phyloP scores from a whole-genome alignment of 2,797 vertebrate species.

The Ctenopoma multispine region DNA sequence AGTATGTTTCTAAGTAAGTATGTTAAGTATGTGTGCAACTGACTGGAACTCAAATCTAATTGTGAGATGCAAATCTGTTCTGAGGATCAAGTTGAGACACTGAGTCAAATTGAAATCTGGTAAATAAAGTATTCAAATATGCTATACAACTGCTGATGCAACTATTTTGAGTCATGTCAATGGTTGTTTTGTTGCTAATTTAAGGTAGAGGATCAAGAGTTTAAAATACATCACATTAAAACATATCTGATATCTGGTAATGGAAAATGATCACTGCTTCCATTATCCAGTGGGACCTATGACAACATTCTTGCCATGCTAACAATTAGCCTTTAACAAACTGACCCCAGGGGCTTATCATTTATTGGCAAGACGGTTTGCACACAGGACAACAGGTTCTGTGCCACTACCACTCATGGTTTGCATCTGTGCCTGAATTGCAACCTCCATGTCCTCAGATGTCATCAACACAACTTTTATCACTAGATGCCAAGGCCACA shows the following conservation, averaged over 20 bases:
- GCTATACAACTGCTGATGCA: slow-evolving; percentile 4
- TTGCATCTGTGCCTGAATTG: slow-evolving; percentile 38
- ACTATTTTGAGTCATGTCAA: not conserved
- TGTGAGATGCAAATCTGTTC: slow-evolving; percentile 6
- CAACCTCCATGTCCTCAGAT: slow-evolving; percentile 28
- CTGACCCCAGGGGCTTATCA: slow-evolving; percentile 34
- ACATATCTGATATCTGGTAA: slow-evolving; percentile 39
- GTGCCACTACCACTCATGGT: slow-evolving; percentile 38
- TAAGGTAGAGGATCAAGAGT: slow-evolving; percentile 16
- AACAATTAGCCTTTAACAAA: slow-evolving; percentile 59
- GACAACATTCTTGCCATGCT: slow-evolving; percentile 49
- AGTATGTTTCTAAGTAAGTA: not conserved
- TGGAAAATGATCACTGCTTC: slow-evolving; percentile 46
- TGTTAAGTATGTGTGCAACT: slow-evolving; percentile 3
- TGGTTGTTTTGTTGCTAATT: slow-evolving; percentile 29
- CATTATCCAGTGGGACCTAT: slow-evolving; percentile 28
- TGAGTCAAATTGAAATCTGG: no score
- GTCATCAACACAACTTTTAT: slow-evolving; percentile 42
- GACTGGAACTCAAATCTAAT: slow-evolving; percentile 7
- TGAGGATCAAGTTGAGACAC: not conserved
- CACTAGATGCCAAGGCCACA: slow-evolving; percentile 30
- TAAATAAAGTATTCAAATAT: not conserved
- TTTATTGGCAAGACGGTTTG: slow-evolving; percentile 36
- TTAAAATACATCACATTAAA: slow-evolving; percentile 32
- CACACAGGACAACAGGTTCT: slow-evolving; percentile 25